These are phyloP conservation scores for Subacronicta megacephala DNA, from an alignment of 2,888 invertebrate species.

Conservation along the genomic window DNA sequence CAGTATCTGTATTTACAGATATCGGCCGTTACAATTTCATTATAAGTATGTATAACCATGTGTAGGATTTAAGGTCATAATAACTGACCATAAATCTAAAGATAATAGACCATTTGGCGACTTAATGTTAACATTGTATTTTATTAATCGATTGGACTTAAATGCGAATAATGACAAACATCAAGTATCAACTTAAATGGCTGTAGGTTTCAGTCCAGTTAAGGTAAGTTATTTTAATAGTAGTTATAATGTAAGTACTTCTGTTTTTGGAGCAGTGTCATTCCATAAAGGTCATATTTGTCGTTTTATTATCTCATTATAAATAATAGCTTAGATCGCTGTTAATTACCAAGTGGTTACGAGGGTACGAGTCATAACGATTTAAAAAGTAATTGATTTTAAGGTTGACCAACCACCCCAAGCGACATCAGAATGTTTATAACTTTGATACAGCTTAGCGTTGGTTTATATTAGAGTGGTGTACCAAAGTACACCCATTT, in stretches of 20 bases:
- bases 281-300: background rate
- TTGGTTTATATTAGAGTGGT: too few relatives aligned
- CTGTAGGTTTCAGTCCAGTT: background rate
- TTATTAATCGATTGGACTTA: too few relatives aligned
- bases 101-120: too few relatives aligned
- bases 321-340: slow-evolving; percentile 20
- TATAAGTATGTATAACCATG: too few relatives aligned
- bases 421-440: slow-evolving; percentile 16
- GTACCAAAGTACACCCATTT: too few relatives aligned
- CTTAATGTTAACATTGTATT: too few relatives aligned
- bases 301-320: slow-evolving; percentile 22
- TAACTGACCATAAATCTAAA: too few relatives aligned
- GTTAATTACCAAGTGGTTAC: slow-evolving; percentile 22
- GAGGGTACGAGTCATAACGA: slow-evolving; percentile 27
- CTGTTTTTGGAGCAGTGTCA: background rate
- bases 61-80: too few relatives aligned
- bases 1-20: too few relatives aligned
- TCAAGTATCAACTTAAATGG: background rate
- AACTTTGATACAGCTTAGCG: slow-evolving; percentile 3
- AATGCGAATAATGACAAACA: too few relatives aligned
- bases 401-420: slow-evolving; percentile 8
- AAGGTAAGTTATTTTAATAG: slow-evolving; percentile 16
- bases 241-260: slow-evolving; percentile 4
- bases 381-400: slow-evolving; percentile 46
- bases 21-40: too few relatives aligned